Evolutionary conservation across 2,888 invertebrate species (phyloP), one percentile per base, ranked within the genome.

Genomic region (Volucella inflata): DNA sequence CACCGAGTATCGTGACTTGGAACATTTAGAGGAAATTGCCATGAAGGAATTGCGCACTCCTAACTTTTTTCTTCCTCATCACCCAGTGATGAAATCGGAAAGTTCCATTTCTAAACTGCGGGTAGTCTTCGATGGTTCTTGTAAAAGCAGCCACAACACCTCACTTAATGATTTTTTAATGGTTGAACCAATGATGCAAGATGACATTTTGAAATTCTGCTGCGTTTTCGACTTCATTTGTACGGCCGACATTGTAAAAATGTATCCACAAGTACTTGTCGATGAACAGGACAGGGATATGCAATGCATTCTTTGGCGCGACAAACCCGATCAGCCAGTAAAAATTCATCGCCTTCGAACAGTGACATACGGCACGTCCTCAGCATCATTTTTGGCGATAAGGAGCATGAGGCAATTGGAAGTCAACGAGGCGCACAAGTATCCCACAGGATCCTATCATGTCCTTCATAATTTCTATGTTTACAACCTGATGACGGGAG

Each of bases 401-500:
- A 21, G 21, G 16, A 64, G 14, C n/a, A 64, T 64, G 48, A 12
- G n/a, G 11, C 30, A 30, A 48, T 36, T 48, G 36, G 50, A 14
- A 10, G 36, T 50, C 8, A 50, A 44, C 4, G 38, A 64, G 21
- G 21, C 10, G 12, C 50, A n/a, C 14, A 36, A 44, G 36, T 44
- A 68, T 17, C 9, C 48, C 8, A 16, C 40, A 14, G 59, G 57
- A 50, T 16, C 67, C 9, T 44, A 67, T 17, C 44, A 67, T 11
- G 67, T 67, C 12, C 11, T 53, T 14, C 40, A 50, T 14, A 71
- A 71, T n/a, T 71, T 71, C 11, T 71, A 59, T 40, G 59, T 71
- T 16, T 50, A 59, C n/a, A 71, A 71, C 9, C n/a, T 70, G 17
- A 70, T 59, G 70, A 38, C 48, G 17, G 48, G 50, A 38, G 57